Evolutionary conservation across 2,797 vertebrate genomes (phyloP), one percentile per base, ranked within the genome.

Genomic region (Mus spretus): DNA sequence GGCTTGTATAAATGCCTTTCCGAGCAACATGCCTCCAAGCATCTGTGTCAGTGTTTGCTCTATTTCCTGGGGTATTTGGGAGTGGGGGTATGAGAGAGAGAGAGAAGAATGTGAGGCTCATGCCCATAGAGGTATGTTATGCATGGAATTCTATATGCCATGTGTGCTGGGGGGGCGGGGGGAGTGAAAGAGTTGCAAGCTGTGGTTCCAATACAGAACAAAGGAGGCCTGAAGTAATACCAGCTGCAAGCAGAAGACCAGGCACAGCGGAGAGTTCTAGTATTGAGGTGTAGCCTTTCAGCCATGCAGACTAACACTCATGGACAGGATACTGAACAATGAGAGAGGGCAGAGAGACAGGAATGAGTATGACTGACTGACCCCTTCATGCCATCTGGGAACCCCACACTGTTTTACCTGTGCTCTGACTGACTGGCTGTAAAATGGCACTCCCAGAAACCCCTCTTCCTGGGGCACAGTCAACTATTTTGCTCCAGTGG

Each of bases 101-200:
- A 91, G 50, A 92, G 72, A n/a, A n/a, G 84, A 92, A 89, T 93
- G 78, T 81, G 93, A 97, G 92, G 96, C 95, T 92, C 94, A 92
- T 77, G 90, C 78, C 77, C 70, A 19, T 0, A 90, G 81, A 97
- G 94, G 80, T 80, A 24, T 75, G 87, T 50, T 74, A 96, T 90
- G 79, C 31, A 6, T 94, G 85, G 92, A 97, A 97, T 97, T 96
- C 81, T 77, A 92, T 83, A 89, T 26, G 75, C 93, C 78, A 80
- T 89, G 88, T 92, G 74, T 85, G 55, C 72, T 70, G 19, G n/a
- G 28, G 28, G 44, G 44, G 5, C 9, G 24, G 34, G 1, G n/a
- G n/a, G 79, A 55, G 61, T 4, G 44, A 81, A 74, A 63, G 82
- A 37, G 26, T 57, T 28, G 65, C 81, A 65, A 75, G 90, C 47